Evolutionary conservation across 2,797 vertebrate species (phyloP).

Genomic region (Syngnathus rostellatus): DNA sequence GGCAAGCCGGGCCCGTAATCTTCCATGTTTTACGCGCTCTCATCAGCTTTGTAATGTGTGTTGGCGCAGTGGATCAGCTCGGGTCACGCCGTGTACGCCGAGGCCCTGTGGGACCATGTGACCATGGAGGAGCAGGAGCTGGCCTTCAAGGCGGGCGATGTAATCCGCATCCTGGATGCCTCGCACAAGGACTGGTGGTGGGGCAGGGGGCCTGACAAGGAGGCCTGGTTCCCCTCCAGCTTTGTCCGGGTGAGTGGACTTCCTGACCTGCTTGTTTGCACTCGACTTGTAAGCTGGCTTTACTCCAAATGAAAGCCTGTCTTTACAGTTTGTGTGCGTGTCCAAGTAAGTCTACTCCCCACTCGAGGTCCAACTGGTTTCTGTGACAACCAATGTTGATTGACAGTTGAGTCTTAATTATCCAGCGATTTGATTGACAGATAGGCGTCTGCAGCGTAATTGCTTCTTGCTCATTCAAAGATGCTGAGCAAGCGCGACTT

Average conservation of each 20-base stretch:
- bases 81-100: conserved; percentile 84
- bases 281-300: conserved; percentile 36
- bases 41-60: conserved; percentile 46
- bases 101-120: conserved; percentile 98
- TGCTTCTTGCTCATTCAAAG: conserved; percentile 27
- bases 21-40: conserved; percentile 40
- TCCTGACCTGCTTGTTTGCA: conserved; percentile 35
- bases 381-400: conserved; percentile 53
- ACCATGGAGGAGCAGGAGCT: conserved; percentile 98
- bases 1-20: conserved; percentile 44
- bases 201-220: conserved; percentile 82
- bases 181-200: conserved; percentile 98
- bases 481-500: conserved; percentile 23
- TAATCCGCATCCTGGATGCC: conserved; percentile 89
- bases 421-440: conserved; percentile 49
- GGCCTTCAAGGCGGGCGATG: conserved; percentile 95
- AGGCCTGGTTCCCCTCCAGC: conserved; percentile 96
- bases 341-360: background rate
- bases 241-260: conserved; percentile 88
- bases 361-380: conserved; percentile 31
- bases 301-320: conserved; percentile 38
- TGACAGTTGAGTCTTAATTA: conserved; percentile 55
- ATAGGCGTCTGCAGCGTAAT: conserved; percentile 40
- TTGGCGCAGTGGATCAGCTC: conserved; percentile 79
- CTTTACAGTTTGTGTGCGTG: conserved; percentile 17